Percentiles rank a stretch among this genome's conserved stretches.
phyloP scores from a whole-genome alignment of 1,140 invertebrate species.

The Halyomorpha halys region DNA sequence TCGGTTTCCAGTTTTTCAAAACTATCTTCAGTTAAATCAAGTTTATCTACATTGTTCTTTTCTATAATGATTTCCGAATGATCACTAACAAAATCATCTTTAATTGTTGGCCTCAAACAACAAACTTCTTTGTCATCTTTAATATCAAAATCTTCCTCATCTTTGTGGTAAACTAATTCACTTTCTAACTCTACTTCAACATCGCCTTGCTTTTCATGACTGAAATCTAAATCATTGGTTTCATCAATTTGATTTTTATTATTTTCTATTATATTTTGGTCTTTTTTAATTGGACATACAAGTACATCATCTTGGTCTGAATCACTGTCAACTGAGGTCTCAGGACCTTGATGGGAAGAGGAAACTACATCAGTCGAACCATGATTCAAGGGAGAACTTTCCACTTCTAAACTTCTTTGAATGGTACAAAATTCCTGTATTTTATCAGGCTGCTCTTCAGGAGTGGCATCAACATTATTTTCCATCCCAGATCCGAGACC shows the following conservation, averaged over 20 bases:
- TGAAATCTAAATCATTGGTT: background rate
- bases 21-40: no score
- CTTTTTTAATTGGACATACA: background rate
- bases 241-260: background rate
- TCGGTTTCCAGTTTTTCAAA: no score
- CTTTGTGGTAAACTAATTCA: no score
- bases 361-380: background rate
- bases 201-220: background rate
- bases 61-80: no score
- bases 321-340: conserved; percentile 9
- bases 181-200: background rate
- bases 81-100: no score
- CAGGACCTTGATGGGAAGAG: background rate
- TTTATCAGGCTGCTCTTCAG: background rate
- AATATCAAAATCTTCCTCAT: no score
- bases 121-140: no score
- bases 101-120: no score
- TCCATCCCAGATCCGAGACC: background rate
- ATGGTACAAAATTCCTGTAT: no score
- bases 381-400: no score
- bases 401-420: no score
- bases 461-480: background rate
- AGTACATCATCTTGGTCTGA: conserved; percentile 10
- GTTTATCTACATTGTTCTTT: no score
- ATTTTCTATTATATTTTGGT: background rate